These are phyloP conservation scores for Pecten maximus DNA, from an alignment of 2,888 invertebrate species.

Conservation along the genomic window DNA sequence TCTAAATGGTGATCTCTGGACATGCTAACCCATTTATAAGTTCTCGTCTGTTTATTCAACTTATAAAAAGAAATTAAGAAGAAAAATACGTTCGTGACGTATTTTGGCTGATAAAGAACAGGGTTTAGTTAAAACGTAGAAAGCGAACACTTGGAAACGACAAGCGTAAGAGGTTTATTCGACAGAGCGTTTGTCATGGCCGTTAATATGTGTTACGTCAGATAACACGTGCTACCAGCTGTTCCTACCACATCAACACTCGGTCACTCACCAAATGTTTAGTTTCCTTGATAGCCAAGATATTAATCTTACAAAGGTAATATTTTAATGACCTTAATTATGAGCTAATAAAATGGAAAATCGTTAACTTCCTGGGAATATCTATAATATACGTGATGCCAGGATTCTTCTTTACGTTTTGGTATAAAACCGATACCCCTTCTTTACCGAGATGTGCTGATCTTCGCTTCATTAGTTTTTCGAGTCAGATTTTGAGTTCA, in stretches of 20 bases:
- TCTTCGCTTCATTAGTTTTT: too few species aligned
- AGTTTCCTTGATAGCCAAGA: neutral
- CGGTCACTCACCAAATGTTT: neutral
- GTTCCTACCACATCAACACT: neutral
- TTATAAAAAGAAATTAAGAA: neutral
- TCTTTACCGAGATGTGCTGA: too few species aligned
- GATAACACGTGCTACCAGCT: neutral
- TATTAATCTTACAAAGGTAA: neutral
- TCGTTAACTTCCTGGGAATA: too few species aligned
- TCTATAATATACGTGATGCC: too few species aligned
- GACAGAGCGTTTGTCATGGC: neutral
- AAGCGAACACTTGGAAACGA: neutral
- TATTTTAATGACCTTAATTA: neutral
- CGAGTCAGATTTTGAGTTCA: too few species aligned
- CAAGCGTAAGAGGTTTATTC: neutral
- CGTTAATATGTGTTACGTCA: neutral
- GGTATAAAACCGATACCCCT: too few species aligned
- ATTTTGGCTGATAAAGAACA: neutral
- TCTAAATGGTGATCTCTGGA: neutral
- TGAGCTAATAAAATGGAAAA: neutral
- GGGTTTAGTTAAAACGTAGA: neutral
- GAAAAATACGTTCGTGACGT: neutral
- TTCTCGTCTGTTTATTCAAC: neutral
- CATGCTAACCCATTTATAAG: neutral
- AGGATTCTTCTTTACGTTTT: too few species aligned